Evolutionary conservation across 2,113 vertebrate species (phyloP).

Genomic region (Lophura nycthemera): DNA sequence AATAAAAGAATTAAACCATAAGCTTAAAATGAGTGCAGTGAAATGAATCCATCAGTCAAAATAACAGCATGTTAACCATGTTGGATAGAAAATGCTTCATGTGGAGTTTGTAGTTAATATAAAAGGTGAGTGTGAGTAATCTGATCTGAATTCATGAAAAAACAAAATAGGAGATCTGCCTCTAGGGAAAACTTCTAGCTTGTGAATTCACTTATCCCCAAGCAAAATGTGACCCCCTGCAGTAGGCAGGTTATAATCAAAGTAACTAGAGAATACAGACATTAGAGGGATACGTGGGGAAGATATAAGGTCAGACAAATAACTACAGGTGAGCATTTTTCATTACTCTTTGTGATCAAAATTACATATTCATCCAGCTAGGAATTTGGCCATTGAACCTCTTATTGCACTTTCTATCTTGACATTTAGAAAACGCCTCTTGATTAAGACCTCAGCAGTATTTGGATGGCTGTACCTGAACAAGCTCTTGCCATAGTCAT

Average conservation of each 20-base stretch:
- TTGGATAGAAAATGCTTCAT: background rate
- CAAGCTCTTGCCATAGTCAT: background rate
- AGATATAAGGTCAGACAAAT: background rate
- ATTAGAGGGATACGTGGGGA: background rate
- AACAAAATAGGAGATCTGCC: slow-evolving; percentile 24
- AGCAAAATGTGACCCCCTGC: background rate
- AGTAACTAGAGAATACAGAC: background rate
- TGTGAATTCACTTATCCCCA: background rate
- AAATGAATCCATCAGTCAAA: slow-evolving; percentile 4
- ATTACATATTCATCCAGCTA: background rate
- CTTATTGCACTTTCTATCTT: background rate
- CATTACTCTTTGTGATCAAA: background rate
- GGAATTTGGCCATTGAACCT: background rate
- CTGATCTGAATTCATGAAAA: slow-evolving; percentile 3
- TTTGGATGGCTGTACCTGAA: background rate
- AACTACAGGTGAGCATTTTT: background rate
- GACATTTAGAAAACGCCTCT: background rate
- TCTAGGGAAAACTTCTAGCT: background rate
- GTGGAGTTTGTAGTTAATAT: background rate
- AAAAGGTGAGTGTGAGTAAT: background rate
- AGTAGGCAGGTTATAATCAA: background rate
- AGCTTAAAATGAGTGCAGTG: background rate
- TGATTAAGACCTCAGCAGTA: background rate
- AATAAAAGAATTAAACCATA: background rate
- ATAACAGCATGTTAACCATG: background rate